Evolutionary conservation across 2,888 invertebrate species (phyloP), one percentile per base, ranked within the genome.

Genomic region (Dugesia japonica): DNA sequence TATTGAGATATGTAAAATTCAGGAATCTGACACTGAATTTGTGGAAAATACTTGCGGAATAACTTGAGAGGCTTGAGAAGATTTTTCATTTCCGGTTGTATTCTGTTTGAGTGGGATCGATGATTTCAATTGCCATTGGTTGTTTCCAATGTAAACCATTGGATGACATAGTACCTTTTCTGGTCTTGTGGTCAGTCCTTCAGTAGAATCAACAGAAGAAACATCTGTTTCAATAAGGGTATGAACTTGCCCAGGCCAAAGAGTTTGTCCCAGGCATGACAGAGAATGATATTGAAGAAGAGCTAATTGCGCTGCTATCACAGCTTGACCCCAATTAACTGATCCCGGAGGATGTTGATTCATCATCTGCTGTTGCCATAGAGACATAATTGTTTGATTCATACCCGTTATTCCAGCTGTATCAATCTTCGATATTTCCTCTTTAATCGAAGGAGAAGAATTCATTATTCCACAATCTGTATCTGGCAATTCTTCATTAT

Each of bases 281-380:
- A 56, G 17, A 13, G 56, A 56, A 56, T 56, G 56, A n/a, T 56
- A 56, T n/a, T 56, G 56, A 20, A 56, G 56, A 56, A 56, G 56
- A 4, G 56, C 56, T 4, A 56, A n/a, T 23, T 56, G 56, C 17
- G 56, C 56, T 4, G 56, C 56, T 13, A 56, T 56, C 4, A 56
- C 56, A 20, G 56, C 56, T n/a, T 56, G 56, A 9, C 56, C 56
- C 56, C 56, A 56, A 56, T 56, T 56, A 9, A 56, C n/a, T 56
- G 56, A 56, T 56, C 56, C 56, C 17, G 56, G 4, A 13, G 56
- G 56, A 56, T 56, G 56, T 23, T 56, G 56, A 7, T n/a, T 23
- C 56, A 56, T 56, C n/a, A 56, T 56, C 17, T 56, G 56, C 23
- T 56, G 56, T n/a, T 56, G 56, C 56, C 56, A 56, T n/a, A 56